These are phyloP conservation scores for Calephelis perditalis DNA, from an alignment of 2,888 invertebrate genomes.

Conservation along the genomic window DNA sequence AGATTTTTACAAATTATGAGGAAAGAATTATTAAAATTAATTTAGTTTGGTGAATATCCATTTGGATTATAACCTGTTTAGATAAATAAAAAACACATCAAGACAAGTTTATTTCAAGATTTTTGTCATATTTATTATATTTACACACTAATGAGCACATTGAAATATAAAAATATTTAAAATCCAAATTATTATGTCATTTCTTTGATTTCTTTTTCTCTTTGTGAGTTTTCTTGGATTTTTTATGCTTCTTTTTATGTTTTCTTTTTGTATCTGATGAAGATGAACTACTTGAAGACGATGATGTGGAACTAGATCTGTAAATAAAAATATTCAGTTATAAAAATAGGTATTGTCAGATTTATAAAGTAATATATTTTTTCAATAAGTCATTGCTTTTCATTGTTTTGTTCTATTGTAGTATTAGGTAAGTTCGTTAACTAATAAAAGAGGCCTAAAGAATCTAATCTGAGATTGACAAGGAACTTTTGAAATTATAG, in stretches of 20 bases:
- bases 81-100: background rate
- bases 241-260: constrained; percentile 39
- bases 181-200: constrained; percentile 25
- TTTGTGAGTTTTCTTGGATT: constrained; percentile 52
- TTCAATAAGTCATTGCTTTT: background rate
- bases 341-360: background rate
- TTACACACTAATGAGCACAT: background rate
- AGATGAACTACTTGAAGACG: constrained; percentile 40
- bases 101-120: background rate
- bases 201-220: constrained; percentile 50
- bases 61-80: no score
- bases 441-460: no score
- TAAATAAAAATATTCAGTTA: constrained; percentile 12
- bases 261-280: constrained; percentile 40
- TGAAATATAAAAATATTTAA: background rate
- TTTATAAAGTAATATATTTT: no score
- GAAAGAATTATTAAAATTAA: no score
- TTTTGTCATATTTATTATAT: no score
- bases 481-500: no score
- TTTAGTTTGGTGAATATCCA: no score
- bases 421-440: no score
- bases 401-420: no score
- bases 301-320: constrained; percentile 41
- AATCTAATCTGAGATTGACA: no score
- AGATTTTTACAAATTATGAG: no score